A percentile compares a stretch with the other conserved stretches of the same genome.
Evolutionary conservation across 2,888 invertebrate species (phyloP).

Genomic region (Nomada ferruginata): DNA sequence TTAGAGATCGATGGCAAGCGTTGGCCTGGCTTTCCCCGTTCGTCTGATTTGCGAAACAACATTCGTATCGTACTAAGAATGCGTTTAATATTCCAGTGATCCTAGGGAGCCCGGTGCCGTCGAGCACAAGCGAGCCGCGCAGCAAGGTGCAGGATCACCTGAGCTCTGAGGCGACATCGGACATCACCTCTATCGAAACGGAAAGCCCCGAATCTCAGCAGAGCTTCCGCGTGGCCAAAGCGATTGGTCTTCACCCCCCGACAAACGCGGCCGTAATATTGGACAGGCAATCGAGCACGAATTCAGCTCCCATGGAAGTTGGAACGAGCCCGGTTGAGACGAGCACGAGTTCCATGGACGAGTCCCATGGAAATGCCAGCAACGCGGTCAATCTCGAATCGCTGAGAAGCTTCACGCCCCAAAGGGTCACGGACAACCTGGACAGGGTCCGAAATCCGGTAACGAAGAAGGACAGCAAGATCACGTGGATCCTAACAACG

Average conservation of each 20-base stretch:
- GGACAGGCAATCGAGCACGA: constrained; percentile 52
- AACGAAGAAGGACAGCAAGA: constrained; percentile 75
- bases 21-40: not conserved
- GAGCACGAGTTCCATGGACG: constrained; percentile 35
- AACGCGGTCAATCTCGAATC: constrained; percentile 24
- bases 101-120: constrained; percentile 75
- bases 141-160: constrained; percentile 54
- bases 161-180: constrained; percentile 39
- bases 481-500: constrained; percentile 75
- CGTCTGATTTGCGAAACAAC: not conserved
- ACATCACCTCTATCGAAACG: constrained; percentile 36
- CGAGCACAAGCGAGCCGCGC: constrained; percentile 71
- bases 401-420: constrained; percentile 19
- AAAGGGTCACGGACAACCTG: constrained; percentile 20
- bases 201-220: constrained; percentile 41
- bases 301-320: constrained; percentile 30
- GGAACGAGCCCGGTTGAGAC: constrained; percentile 30
- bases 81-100: constrained; percentile 62
- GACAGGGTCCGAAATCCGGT: constrained; percentile 49
- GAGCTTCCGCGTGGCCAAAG: constrained; percentile 77
- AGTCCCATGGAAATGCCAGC: constrained; percentile 33
- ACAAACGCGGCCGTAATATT: constrained; percentile 57
- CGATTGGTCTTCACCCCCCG: constrained; percentile 74
- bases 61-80: not conserved
- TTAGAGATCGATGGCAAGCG: not conserved